These are phyloP conservation scores for Lamellibrachia columna DNA, from an alignment of 2,888 invertebrate genomes.

Conservation along the genomic window DNA sequence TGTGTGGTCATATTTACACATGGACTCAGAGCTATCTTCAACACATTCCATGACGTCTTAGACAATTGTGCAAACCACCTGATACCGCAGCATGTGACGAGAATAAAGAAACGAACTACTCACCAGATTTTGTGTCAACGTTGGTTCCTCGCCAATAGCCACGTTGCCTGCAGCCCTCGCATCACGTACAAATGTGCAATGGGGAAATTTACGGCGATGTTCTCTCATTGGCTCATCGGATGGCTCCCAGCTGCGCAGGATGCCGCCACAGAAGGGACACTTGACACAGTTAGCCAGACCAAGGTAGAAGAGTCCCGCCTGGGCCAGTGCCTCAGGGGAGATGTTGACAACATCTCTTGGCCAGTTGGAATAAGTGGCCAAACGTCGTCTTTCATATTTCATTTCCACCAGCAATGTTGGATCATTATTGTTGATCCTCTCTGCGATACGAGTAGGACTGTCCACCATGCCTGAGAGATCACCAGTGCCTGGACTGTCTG, in stretches of 20 bases:
- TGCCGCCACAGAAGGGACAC: not conserved
- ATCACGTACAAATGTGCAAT: not conserved
- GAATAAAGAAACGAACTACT: no score
- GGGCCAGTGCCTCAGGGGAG: not conserved
- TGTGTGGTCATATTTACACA: no score
- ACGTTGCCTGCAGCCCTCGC: not conserved
- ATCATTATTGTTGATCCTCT: not conserved
- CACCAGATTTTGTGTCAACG: no score
- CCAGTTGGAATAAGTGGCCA: not conserved
- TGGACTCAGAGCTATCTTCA: no score
- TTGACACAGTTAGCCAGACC: not conserved
- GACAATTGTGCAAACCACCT: no score
- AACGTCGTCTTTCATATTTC: not conserved
- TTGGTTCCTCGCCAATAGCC: not conserved
- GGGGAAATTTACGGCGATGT: not conserved
- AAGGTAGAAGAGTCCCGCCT: not conserved
- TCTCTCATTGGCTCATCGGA: not conserved
- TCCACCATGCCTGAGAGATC: not conserved
- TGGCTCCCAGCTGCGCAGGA: not conserved
- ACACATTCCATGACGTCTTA: no score
- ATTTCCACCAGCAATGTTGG: not conserved
- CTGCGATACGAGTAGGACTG: not conserved
- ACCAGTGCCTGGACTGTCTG: no score
- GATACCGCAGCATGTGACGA: no score
- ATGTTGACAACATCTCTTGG: not conserved